Evolutionary conservation across 2,888 invertebrate species (phyloP), one percentile per base, ranked within the genome.

Genomic region (Hetaerina titia): DNA sequence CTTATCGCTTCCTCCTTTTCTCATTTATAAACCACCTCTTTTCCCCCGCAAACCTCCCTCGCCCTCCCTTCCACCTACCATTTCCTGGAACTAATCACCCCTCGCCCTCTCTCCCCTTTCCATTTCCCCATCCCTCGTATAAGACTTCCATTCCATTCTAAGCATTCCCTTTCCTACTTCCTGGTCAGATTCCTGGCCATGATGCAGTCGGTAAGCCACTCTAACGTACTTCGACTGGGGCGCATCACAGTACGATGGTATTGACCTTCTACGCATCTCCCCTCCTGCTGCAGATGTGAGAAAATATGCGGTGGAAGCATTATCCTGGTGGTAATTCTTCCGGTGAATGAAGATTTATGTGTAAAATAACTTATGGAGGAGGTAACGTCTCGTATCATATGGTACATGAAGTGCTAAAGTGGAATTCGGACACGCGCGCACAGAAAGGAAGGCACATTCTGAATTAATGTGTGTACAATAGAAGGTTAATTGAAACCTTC

Each of bases 21-120:
- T 31, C 31, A 81, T 81, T 31, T 81, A 31, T 81, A 31, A 81
- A 31, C 81, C 74, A 81, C 81, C 31, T 81, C 81, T 81, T 81
- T 81, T 31, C 31, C 81, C n/a, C 90, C 60, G 45, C n/a, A 64
- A 60, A 22, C 45, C 90, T 63, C 90, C 64, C 22, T 90, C 25
- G 25, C n/a, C n/a, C 60, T n/a, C 31, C 90, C 11, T 31, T 9
- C 89, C n/a, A 22, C 89, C 89, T n/a, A 57, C n/a, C 92, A 92
- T 69, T 92, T 92, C 92, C 92, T 92, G 92, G 56, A 74, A 92
- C 92, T 92, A 92, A 92, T 92, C 92, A 92, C 92, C 56, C 69
- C n/a, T 56, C 15, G 13, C 56, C 56, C 92, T 2, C n/a, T 56
- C 45, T 2, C 4, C 11, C 22, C 56, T 56, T 17, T 5, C 56